These are phyloP conservation scores for Beris morrisii DNA, from an alignment of 2,888 invertebrate genomes.

Conservation along the genomic window DNA sequence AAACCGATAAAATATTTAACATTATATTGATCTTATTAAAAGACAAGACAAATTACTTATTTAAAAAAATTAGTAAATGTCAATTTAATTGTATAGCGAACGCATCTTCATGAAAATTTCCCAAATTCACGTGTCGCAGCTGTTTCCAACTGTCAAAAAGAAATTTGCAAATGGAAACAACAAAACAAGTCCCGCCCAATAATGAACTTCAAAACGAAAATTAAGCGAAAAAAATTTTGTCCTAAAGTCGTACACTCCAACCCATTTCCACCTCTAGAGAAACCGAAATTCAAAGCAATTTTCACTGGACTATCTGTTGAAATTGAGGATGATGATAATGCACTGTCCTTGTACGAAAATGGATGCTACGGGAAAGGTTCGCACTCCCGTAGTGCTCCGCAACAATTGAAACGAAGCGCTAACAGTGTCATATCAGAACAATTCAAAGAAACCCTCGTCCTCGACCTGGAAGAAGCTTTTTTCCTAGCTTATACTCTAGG, in stretches of 20 bases:
- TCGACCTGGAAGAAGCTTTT: slow-evolving; percentile 22
- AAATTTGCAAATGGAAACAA: too few relatives aligned
- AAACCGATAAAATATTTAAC: background rate
- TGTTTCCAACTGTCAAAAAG: background rate
- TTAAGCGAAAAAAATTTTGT: slow-evolving; percentile 43
- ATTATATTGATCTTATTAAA: background rate
- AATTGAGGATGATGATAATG: slow-evolving; percentile 48
- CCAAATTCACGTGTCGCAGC: slow-evolving; percentile 21
- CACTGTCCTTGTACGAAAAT: slow-evolving; percentile 65
- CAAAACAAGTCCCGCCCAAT: too few relatives aligned
- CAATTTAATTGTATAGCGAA: background rate
- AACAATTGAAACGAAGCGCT: slow-evolving; percentile 45
- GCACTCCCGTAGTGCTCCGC: slow-evolving; percentile 58
- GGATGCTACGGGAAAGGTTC: slow-evolving; percentile 79
- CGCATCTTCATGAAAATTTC: slow-evolving; percentile 1
- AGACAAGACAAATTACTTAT: background rate
- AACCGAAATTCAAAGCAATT: slow-evolving; percentile 61
- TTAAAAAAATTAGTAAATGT: too few relatives aligned
- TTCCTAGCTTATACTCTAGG: slow-evolving; percentile 2
- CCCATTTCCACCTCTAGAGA: slow-evolving; percentile 55
- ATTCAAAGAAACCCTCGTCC: background rate
- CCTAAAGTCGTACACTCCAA: slow-evolving; percentile 39
- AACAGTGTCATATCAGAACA: background rate
- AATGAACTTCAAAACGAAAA: slow-evolving; percentile 41
- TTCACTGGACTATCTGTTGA: slow-evolving; percentile 71